These are phyloP conservation scores for Sciaenops ocellatus DNA, from an alignment of 2,797 vertebrate genomes.

Conservation along the genomic window DNA sequence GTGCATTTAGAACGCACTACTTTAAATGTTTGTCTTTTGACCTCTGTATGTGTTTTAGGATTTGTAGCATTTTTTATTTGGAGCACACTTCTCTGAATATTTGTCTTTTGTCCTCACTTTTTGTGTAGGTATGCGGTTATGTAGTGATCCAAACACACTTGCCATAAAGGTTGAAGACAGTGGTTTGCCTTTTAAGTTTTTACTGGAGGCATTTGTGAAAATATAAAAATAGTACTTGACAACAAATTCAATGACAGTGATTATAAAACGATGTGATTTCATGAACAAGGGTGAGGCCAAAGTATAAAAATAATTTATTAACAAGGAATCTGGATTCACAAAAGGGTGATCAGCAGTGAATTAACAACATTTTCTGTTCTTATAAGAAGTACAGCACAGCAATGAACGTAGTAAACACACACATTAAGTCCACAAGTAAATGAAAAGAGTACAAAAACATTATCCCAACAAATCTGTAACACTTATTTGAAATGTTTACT, in stretches of 20 bases:
- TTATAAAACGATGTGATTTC: neutral
- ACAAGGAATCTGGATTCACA: neutral
- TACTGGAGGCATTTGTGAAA: neutral
- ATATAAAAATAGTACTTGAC: neutral
- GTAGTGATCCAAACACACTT: neutral
- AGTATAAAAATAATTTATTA: neutral
- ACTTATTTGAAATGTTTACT: neutral
- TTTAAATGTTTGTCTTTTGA: neutral
- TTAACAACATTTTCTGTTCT: neutral
- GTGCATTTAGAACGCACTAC: neutral
- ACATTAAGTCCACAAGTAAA: neutral
- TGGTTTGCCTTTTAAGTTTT: neutral
- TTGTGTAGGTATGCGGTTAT: neutral
- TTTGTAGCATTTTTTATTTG: neutral
- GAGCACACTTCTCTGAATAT: neutral
- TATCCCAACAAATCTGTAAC: too few species aligned
- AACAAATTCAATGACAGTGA: too few species aligned
- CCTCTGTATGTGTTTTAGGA: neutral
- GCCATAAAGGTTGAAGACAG: neutral
- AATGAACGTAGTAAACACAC: neutral
- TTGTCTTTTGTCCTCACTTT: neutral
- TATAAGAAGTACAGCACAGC: neutral
- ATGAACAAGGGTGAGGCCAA: too few species aligned
- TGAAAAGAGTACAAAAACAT: neutral
- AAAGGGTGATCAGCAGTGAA: neutral